Evolutionary conservation across 2,797 vertebrate species (phyloP).

Genomic region (Eospalax fontanierii): DNA sequence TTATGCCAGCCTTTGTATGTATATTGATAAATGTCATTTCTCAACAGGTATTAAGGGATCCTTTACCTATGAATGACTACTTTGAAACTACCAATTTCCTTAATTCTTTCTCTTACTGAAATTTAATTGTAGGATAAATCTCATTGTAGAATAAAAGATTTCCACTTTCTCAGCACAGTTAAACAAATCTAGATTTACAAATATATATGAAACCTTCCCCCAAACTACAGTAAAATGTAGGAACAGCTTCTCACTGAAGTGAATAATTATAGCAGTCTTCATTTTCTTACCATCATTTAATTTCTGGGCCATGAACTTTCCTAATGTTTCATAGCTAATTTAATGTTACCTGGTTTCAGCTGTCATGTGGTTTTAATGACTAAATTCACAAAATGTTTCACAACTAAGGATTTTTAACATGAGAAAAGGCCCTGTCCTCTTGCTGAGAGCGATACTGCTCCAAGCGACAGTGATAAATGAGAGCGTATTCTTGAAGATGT

Average conservation of each 20-base stretch:
- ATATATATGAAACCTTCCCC: background rate
- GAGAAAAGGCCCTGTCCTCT: conserved; percentile 47
- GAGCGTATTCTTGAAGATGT: conserved; percentile 83
- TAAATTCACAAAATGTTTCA: conserved; percentile 76
- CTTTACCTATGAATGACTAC: background rate
- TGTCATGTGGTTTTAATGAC: conserved; percentile 80
- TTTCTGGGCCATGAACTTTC: conserved; percentile 61
- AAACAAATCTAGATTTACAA: background rate
- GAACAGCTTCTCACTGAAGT: background rate
- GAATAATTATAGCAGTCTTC: conserved; percentile 61
- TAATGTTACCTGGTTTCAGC: conserved; percentile 70
- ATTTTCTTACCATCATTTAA: conserved; percentile 72
- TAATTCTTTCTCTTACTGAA: conserved; percentile 20
- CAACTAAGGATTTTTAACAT: conserved; percentile 63
- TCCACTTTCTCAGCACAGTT: background rate
- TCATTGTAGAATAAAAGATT: conserved; percentile 14
- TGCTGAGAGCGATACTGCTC: conserved; percentile 47
- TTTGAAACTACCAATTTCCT: background rate
- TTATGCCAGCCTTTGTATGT: background rate
- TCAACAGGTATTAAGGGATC: background rate
- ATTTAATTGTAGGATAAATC: background rate
- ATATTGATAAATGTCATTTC: background rate
- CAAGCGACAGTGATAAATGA: conserved; percentile 84
- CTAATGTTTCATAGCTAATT: conserved; percentile 77
- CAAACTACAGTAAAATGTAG: background rate